Base-by-base conservation (phyloP, 2,113 vertebrate species). In the Herpetotheres cachinnans region DNA sequence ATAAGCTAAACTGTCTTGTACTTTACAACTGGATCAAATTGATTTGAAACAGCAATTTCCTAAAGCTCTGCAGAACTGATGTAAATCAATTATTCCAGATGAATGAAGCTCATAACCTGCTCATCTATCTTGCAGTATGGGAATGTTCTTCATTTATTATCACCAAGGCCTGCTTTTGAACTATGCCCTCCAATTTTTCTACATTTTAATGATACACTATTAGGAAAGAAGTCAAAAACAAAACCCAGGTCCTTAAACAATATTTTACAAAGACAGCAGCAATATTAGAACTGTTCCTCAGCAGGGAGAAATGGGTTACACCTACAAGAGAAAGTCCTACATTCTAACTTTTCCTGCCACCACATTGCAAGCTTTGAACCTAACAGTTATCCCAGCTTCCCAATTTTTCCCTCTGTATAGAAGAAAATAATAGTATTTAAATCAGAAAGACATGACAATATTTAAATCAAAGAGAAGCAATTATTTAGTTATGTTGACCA, bases 71-170 rank as follows among this genome's bases (percentile, higher is more conserved):
- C 55, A 90, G 82, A 96, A 96, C 71, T 94, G 74, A 84, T 95
- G 74, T 95, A 96, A 95, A 96, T 62, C 82, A 92, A 93, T 94
- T 97, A 96, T 95, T 86, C 82, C 94, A 96, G 88, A 91, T 11
- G 54, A 98, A 89, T 76, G 63, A 94, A 97, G 54, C 73, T 85
- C 71, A 71, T 38, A 80, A 40, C 88, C 25, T 56, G 24, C 21
- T 94, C 92, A 70, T 90, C 69, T 90, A 13, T 94, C 84, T 94
- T 95, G 30, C 55, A 85, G 40, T 47, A 83, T n/a, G 22, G 32
- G 56, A 91, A 96, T 71, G 38, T 70, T 88, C 65, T 76, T 93
- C 38, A 90, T 94, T 95, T 93, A 66, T 81, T 82, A 90, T 82
- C 65, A 80, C 54, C 40, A 92, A 17, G 27, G 38, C 44, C 62